Evolutionary conservation across 2,888 invertebrate species (phyloP), one percentile per base, ranked within the genome.

Genomic region (Sphaeridia pumilis): DNA sequence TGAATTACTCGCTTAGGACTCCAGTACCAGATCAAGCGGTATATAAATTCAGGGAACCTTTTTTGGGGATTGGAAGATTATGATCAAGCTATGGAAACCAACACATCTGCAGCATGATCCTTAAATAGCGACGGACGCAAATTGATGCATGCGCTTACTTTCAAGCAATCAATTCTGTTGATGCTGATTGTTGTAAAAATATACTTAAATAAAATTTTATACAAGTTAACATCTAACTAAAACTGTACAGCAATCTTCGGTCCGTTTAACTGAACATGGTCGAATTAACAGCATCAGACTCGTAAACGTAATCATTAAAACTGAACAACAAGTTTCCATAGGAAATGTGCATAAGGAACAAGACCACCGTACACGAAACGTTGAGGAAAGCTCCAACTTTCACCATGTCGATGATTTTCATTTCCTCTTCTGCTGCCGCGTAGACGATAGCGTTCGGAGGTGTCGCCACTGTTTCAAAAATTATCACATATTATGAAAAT

Each of bases 391-490:
- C 38, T 41, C 60, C 60, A 20, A 54, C 56, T 48, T 61, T 61
- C 22, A 58, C 51, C 60, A 61, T 61, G 38, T 60, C 58, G 43
- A 41, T 53, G 10, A 61, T 56, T 35, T 52, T 54, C 53, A 61
- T 55, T 3, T 58, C 53, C 2, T 58, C 84, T 14, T 85, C 84
- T 0, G 84, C 84, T 14, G 85, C 84, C 0, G 84, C 85, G 21
- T 87, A 86, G 0, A 87, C 90, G 55, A 95, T 87, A 3, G 93
- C 93, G 72, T 94, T 94, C 21, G 93, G 92, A 2, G 93, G 92
- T 0, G 93, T 93, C 42, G 92, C 92, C 17, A 93, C 92, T 0
- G 92, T 93, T 71, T 93, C 76, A 38, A 24, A 14, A 24, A 38
- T 4, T 27, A 46, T 17, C 26, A 46, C 12, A 7, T 5, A n/a